Evolutionary conservation across 64 coral and sea anemone species (phyloP).

Genomic region (Hydrozoanthus tunicans): DNA sequence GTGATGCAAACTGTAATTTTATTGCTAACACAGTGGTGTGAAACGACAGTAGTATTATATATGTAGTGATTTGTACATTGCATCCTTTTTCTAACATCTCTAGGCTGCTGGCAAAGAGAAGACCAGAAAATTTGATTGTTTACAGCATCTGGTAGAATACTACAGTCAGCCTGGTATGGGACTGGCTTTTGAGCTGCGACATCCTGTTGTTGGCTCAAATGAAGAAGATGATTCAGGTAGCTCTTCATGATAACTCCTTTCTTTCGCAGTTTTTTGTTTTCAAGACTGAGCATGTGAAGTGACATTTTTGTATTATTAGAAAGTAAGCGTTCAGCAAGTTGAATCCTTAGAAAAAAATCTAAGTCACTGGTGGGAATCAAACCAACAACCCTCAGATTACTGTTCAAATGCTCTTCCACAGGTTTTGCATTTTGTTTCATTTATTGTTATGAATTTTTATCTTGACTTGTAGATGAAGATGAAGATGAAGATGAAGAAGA

Average conservation of each 20-base stretch:
- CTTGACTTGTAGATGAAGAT: slow-evolving; percentile 35
- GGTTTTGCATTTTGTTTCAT: not conserved
- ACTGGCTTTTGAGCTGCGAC: slow-evolving; percentile 63
- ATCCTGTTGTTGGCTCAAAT: slow-evolving; percentile 30
- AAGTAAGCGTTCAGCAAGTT: too few species aligned
- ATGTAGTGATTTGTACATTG: not conserved
- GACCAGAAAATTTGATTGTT: slow-evolving; percentile 49
- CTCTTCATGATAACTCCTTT: not conserved
- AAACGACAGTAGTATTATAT: not conserved
- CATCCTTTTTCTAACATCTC: not conserved
- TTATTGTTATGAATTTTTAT: not conserved
- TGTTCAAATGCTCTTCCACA: too few species aligned
- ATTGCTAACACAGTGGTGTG: not conserved
- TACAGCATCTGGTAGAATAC: slow-evolving; percentile 66
- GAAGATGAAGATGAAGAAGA: slow-evolving; percentile 57
- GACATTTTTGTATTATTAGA: too few species aligned
- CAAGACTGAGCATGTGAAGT: too few species aligned
- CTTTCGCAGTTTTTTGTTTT: too few species aligned
- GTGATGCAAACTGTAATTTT: too few species aligned
- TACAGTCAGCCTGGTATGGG: slow-evolving; percentile 78
- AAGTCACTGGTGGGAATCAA: too few species aligned
- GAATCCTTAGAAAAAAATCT: too few species aligned
- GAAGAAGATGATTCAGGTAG: slow-evolving; percentile 83
- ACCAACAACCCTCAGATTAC: too few species aligned
- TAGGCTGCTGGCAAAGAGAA: slow-evolving; percentile 65